Evolutionary conservation across 2,797 vertebrate species (phyloP).

Genomic region (Lagorchestes hirsutus): DNA sequence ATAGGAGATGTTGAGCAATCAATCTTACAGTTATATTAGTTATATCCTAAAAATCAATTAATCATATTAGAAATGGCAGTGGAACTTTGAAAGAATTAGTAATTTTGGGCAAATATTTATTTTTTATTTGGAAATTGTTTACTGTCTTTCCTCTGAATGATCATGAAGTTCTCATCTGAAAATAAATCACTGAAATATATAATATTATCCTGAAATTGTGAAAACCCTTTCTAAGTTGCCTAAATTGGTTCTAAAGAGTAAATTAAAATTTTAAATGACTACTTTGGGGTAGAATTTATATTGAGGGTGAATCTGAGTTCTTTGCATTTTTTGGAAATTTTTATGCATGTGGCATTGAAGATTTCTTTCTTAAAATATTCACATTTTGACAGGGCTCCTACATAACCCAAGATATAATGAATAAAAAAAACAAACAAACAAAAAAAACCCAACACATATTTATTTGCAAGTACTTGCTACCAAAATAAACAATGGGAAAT

Average conservation of each 20-base stretch:
- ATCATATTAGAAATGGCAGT: neutral
- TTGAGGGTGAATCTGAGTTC: neutral
- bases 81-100: neutral
- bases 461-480: constrained; percentile 8
- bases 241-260: neutral
- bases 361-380: neutral
- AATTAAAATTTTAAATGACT: neutral
- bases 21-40: neutral
- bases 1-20: neutral
- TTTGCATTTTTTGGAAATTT: neutral
- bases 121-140: neutral
- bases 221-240: neutral
- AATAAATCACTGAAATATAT: neutral
- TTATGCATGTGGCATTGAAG: neutral
- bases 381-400: constrained; percentile 15
- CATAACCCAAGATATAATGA: neutral
- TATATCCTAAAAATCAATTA: neutral
- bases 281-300: neutral
- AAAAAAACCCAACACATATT: neutral
- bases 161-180: neutral
- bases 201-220: neutral
- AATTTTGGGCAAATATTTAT: neutral
- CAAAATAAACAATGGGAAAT: constrained; percentile 47
- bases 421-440: constrained; percentile 57
- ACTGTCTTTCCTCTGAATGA: neutral